Evolutionary conservation across 1,140 invertebrate genomes (phyloP), one percentile per base, ranked within the genome.

Genomic region (Geopemphigus sp.): DNA sequence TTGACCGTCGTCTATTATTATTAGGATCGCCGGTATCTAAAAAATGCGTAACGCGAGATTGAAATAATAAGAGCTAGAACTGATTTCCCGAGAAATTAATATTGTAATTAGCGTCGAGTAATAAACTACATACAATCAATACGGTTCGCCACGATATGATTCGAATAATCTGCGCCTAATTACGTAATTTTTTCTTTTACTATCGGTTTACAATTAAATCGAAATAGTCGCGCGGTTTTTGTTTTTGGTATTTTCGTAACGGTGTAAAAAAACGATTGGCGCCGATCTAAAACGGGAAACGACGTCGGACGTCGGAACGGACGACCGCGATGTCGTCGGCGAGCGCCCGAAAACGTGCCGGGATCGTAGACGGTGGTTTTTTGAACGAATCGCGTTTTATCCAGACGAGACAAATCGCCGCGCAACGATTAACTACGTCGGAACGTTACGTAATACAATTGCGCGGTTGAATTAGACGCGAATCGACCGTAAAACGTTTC

Each of bases 1-100:
- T 68, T 26, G 39, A 50, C 50, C 39, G 24, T 68, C 66, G 10
- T 50, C 17, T 68, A 68, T n/a, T n/a, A n/a, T 68, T 68, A 68
- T 68, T 50, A 50, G 39, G 64, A 68, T 50, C 39, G 47, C 22
- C 6, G 66, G 47, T 68, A 50, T 68, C 66, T 68, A 45, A 26
- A 24, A 68, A 50, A 68, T 50, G 22, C 24, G 66, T 15, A 47
- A 68, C 14, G 32, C 4, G 47, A 68, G 39, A 50, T 68, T 50
- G 15, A 50, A 22, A 68, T 50, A 68, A 50, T 24, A 19, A 5
- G 45, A 47, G 66, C 47, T 47, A 68, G 45, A 50, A 50, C 45
- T 5, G 14, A 14, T 50, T 68, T 68, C 50, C 66, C 47, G 17
- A 68, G 39, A 68, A 68, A 50, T 68, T 14, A 17, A 68, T 45